Percentiles rank a stretch among this genome's conserved stretches.
These are phyloP conservation scores for Mormoops blainvillei DNA, from an alignment of 2,113 vertebrate genomes.

Conservation along the genomic window DNA sequence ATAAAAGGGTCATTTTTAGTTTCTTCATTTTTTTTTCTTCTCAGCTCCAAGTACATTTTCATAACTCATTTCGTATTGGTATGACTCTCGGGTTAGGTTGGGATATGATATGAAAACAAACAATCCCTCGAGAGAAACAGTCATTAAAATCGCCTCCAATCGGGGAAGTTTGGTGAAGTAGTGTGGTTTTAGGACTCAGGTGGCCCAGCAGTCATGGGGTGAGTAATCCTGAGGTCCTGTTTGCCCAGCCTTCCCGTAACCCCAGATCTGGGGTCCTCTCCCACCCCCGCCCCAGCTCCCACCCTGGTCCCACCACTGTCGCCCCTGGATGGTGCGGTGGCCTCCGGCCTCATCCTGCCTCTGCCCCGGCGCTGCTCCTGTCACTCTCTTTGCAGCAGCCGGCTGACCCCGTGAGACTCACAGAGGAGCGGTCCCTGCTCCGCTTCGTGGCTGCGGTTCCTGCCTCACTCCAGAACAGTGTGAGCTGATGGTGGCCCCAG, in stretches of 20 bases:
- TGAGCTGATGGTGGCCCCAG: rapidly evolving
- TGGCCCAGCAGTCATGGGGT: not conserved
- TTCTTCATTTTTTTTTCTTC: not conserved
- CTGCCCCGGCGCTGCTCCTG: not conserved
- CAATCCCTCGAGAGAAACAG: not conserved
- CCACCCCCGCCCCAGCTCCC: not conserved
- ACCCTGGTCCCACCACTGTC: too few species aligned
- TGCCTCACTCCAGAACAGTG: not conserved
- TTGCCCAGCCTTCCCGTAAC: rapidly evolving
- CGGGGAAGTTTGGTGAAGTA: not conserved
- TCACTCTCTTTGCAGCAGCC: rapidly evolving
- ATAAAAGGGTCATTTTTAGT: not conserved
- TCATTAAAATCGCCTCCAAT: not conserved
- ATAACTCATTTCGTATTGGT: not conserved
- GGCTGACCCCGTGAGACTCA: not conserved
- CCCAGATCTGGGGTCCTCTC: not conserved
- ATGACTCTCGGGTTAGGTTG: not conserved
- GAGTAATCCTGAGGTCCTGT: too few species aligned
- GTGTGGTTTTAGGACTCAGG: too few species aligned
- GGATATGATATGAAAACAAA: not conserved
- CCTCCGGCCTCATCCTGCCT: not conserved
- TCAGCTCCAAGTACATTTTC: not conserved
- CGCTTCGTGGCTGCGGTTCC: rapidly evolving
- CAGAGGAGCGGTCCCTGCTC: rapidly evolving
- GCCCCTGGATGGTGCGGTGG: rapidly evolving